A percentile compares a stretch with the other conserved stretches of the same genome.
Evolutionary conservation across 2,888 invertebrate species (phyloP).

Genomic region (Plebejus melissa): DNA sequence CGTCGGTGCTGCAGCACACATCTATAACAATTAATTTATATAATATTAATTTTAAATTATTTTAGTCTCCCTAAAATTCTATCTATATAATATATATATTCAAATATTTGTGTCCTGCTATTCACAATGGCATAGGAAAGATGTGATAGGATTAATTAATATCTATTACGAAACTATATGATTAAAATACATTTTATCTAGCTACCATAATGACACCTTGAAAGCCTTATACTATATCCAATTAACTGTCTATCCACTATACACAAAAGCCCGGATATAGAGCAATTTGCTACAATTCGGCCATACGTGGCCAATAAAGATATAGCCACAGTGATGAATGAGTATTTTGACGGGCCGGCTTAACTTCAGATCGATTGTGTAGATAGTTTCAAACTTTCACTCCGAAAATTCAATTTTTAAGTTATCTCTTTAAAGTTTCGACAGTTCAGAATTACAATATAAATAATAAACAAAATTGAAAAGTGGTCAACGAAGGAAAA

Average conservation of each 20-base stretch:
- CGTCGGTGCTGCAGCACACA: neutral
- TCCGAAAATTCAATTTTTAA: constrained; percentile 22
- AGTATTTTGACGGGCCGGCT: constrained; percentile 48
- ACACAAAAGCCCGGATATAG: constrained; percentile 5
- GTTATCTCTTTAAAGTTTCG: constrained; percentile 4
- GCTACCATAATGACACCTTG: neutral
- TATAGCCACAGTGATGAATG: constrained; percentile 65
- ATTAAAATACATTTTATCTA: neutral
- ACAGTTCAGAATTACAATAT: neutral
- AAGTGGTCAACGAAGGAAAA: neutral
- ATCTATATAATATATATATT: too few relatives aligned
- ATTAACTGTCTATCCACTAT: constrained; percentile 16
- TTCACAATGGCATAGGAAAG: too few relatives aligned
- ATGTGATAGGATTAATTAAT: too few relatives aligned
- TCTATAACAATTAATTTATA: too few relatives aligned
- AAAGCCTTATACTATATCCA: neutral
- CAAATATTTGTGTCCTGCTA: too few relatives aligned
- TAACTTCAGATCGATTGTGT: constrained; percentile 8
- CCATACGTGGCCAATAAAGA: constrained; percentile 50
- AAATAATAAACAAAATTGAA: neutral
- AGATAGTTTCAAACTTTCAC: constrained; percentile 20
- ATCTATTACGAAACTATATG: neutral
- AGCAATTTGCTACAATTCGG: constrained; percentile 14
- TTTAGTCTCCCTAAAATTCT: too few relatives aligned
- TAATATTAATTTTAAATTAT: too few relatives aligned